Base-by-base conservation (phyloP, 2,113 vertebrate species). In the Danionella cerebrum region DNA sequence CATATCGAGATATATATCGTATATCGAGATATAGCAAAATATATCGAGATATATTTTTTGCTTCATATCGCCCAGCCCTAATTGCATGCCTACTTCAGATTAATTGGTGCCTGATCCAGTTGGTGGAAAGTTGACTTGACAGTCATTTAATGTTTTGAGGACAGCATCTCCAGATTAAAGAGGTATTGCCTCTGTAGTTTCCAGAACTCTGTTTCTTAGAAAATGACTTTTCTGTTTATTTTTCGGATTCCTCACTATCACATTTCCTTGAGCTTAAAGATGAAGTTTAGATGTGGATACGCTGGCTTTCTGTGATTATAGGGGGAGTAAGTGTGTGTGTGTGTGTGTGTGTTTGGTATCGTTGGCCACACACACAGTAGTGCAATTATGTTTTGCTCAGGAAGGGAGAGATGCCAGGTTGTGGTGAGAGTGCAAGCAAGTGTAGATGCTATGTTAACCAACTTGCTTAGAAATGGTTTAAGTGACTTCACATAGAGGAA, bases 241-340 rank as follows among this genome's bases (percentile, higher is more conserved):
- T 6, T 3, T 29, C 41, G 39, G 36, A 41, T 22, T 10, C 25
- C 14, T 31, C 3, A 10, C 54, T 71, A 38, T 69, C 65, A 69
- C 27, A 57, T 70, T 44, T 72, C 35, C 66, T 33, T 11, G 25
- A 12, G 48, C 52, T 57, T 45, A 53, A 47, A 72, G 58, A 33
- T 70, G 69, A 76, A 50, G 44, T 53, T 58, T 65, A 70, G 70
- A 74, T 73, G 67, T 75, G 64, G 72, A 13, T 39, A 27, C 41
- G 14, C 57, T 27, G 47, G 65, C 19, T 50, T 63, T 22, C 55
- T 33, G 39, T 59, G 73, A 73, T 76, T 72, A 65, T 55, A 73
- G 51, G 31, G 25, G 25, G 48, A 14, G 33, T 67, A 16, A 36
- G 13, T 60, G 24, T 13, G 48, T 69, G 57, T 47, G 44, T 13